Conservation (phyloP, 2,797 vertebrate genomes). For the Myiotriccus ornatus region DNA sequence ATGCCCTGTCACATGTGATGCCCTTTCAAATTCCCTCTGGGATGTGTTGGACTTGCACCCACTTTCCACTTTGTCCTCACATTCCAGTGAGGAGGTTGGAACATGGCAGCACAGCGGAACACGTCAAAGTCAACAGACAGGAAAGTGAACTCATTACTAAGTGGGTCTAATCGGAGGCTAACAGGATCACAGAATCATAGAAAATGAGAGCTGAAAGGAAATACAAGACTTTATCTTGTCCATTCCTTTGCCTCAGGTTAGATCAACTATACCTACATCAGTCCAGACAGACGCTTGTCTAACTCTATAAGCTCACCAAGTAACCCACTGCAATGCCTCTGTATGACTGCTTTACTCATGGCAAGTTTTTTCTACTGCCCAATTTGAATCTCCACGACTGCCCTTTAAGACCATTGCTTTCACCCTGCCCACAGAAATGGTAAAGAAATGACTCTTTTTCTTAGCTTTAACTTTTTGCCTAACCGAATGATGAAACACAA, state of each 20-base stretch:
- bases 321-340: not conserved
- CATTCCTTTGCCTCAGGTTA: slow-evolving; percentile 43
- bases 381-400: not conserved
- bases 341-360: not conserved
- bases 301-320: slow-evolving; percentile 28
- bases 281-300: slow-evolving; percentile 48
- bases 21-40: not conserved
- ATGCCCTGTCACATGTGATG: not conserved
- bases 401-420: not conserved
- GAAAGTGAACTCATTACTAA: slow-evolving; percentile 38
- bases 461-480: not conserved
- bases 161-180: slow-evolving; percentile 13
- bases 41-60: not conserved
- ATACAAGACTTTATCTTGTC: slow-evolving; percentile 35
- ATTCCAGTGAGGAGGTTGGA: not conserved
- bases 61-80: not conserved
- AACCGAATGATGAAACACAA: not conserved
- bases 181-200: slow-evolving; percentile 30
- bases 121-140: not conserved
- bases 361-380: not conserved
- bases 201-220: slow-evolving; percentile 59
- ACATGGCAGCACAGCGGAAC: not conserved
- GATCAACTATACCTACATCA: slow-evolving; percentile 22
- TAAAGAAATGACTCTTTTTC: not conserved
- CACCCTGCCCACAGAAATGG: not conserved